phyloP scores from a whole-genome alignment of 2,113 vertebrate genomes.

The Potamarius usumacintae region DNA sequence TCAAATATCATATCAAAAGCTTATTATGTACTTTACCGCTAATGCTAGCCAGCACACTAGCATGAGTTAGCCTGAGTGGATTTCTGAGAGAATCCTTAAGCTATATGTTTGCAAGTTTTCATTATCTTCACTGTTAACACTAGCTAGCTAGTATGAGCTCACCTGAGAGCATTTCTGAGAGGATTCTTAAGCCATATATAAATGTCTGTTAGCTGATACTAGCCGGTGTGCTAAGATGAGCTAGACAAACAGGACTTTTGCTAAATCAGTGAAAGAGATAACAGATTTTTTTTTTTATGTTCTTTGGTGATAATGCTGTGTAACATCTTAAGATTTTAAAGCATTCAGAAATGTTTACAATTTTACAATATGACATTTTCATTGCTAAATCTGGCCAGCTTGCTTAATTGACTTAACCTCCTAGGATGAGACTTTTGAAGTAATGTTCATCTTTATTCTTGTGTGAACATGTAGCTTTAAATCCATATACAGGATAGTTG shows the following conservation, averaged over 20 bases:
- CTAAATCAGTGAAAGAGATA: neutral
- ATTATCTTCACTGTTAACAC: neutral
- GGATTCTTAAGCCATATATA: neutral
- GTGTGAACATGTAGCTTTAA: neutral
- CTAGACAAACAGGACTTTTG: neutral
- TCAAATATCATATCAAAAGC: too few species aligned
- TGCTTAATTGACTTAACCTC: neutral
- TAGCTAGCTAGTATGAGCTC: neutral
- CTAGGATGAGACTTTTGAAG: neutral
- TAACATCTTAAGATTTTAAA: neutral
- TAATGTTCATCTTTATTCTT: neutral
- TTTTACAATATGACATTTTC: neutral
- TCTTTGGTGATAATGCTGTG: neutral
- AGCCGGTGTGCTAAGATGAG: neutral
- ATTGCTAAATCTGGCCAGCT: neutral
- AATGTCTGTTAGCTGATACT: neutral
- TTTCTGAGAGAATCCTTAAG: neutral
- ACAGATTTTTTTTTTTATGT: neutral
- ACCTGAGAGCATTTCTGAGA: neutral
- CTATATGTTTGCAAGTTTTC: neutral
- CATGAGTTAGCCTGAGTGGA: too few species aligned
- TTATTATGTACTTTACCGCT: too few species aligned
- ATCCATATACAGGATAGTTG: neutral
- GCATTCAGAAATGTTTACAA: neutral
- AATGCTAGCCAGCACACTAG: neutral